Conservation (phyloP, 2,888 invertebrate genomes). For the Brachyptera putata region DNA sequence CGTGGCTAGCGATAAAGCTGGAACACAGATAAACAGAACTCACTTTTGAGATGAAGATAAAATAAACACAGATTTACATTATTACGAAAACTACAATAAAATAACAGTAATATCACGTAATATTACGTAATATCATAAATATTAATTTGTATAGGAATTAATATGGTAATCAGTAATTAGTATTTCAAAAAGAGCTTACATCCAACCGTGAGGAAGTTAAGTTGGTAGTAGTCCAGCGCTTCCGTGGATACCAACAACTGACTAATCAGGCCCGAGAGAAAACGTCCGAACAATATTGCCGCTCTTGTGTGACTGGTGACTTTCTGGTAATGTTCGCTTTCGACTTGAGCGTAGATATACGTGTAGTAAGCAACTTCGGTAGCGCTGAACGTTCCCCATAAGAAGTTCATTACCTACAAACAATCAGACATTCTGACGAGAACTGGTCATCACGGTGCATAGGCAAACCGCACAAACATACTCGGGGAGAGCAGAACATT, state of each 20-base stretch:
- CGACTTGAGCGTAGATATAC: constrained; percentile 90
- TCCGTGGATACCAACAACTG: constrained; percentile 68
- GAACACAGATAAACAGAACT: too few relatives aligned
- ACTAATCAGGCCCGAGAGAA: constrained; percentile 66
- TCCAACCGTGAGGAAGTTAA: constrained; percentile 75
- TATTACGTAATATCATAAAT: too few relatives aligned
- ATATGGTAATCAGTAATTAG: too few relatives aligned
- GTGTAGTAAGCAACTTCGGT: constrained; percentile 91
- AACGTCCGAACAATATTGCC: constrained; percentile 74
- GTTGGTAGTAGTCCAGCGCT: constrained; percentile 64
- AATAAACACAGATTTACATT: too few relatives aligned
- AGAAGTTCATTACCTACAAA: constrained; percentile 56
- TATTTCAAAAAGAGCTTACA: constrained; percentile 56
- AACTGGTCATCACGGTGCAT: too few relatives aligned
- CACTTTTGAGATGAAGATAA: too few relatives aligned
- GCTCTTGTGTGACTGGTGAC: constrained; percentile 84
- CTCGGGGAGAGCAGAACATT: too few relatives aligned
- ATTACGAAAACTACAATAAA: too few relatives aligned
- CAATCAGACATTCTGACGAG: too few relatives aligned
- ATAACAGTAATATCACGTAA: too few relatives aligned
- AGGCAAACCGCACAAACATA: too few relatives aligned
- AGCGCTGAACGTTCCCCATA: constrained; percentile 81
- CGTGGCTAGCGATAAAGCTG: constrained; percentile 53
- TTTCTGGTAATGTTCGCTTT: constrained; percentile 67
- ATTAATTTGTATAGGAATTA: too few relatives aligned